Conservation (phyloP, 1,140 invertebrate species). For the Galleria mellonella region DNA sequence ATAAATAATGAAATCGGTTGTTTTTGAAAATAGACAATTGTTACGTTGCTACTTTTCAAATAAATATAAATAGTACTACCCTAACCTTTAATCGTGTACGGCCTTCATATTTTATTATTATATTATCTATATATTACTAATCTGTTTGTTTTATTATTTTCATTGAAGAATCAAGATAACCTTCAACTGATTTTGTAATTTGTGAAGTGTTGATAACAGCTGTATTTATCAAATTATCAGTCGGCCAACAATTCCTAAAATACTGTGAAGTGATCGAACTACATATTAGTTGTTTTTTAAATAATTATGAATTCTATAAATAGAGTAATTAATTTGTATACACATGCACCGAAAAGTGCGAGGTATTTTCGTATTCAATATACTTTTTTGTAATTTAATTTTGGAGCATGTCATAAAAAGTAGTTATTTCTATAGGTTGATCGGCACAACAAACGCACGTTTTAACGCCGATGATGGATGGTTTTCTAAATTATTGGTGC, state of each 20-base stretch:
- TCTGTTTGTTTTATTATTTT: too few species aligned
- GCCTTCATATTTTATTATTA: too few species aligned
- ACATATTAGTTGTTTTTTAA: too few species aligned
- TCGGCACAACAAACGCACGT: slow-evolving; percentile 63
- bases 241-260: background rate
- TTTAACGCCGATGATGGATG: slow-evolving; percentile 83
- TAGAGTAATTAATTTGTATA: slow-evolving; percentile 43
- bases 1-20: too few species aligned
- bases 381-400: slow-evolving; percentile 25
- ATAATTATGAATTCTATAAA: slow-evolving; percentile 52
- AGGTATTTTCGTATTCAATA: slow-evolving; percentile 34
- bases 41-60: too few species aligned
- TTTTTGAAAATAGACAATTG: too few species aligned
- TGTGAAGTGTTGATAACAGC: slow-evolving; percentile 59
- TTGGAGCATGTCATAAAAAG: slow-evolving; percentile 23
- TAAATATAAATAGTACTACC: too few species aligned
- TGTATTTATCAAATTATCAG: slow-evolving; percentile 3
- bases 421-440: slow-evolving; percentile 50
- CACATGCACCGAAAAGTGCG: slow-evolving; percentile 46
- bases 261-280: too few species aligned
- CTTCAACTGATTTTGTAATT: slow-evolving; percentile 70
- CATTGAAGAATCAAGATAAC: too few species aligned
- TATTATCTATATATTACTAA: too few species aligned
- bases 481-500: slow-evolving; percentile 91
- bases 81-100: too few species aligned